Percentiles rank a stretch among this genome's conserved stretches.
phyloP scores from a whole-genome alignment of 2,888 invertebrate species.

The Drosophila kambysellisi region DNA sequence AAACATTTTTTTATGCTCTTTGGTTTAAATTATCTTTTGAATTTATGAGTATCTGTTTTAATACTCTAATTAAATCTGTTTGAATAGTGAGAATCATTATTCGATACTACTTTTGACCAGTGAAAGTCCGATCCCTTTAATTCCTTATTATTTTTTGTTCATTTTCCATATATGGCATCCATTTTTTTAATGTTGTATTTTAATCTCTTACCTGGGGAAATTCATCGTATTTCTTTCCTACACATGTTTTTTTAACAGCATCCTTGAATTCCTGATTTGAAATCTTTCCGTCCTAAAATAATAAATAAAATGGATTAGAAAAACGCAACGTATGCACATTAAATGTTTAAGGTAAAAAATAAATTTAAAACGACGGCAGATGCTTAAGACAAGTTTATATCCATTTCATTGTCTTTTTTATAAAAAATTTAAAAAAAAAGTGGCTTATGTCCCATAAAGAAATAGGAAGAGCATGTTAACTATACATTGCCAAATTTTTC shows the following conservation, averaged over 20 bases:
- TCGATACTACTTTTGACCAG: background rate
- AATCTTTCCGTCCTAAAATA: conserved; percentile 91
- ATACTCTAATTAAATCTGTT: background rate
- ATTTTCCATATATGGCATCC: background rate
- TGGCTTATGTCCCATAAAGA: background rate
- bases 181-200: background rate
- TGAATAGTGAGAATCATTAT: background rate
- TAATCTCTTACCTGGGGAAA: conserved; percentile 88
- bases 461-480: background rate
- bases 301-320: conserved; percentile 6
- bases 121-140: background rate
- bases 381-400: background rate
- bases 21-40: background rate
- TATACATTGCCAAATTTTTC: background rate
- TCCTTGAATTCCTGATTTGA: conserved; percentile 92
- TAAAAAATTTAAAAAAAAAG: background rate
- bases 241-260: conserved; percentile 92
- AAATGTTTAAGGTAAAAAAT: background rate
- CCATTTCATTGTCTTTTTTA: background rate
- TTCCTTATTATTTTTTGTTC: background rate
- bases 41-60: background rate
- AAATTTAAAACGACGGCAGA: background rate
- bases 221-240: conserved; percentile 91
- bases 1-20: background rate
- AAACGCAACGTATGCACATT: background rate